phyloP scores from a whole-genome alignment of 2,797 vertebrate species.

The Graptemys geographica region DNA sequence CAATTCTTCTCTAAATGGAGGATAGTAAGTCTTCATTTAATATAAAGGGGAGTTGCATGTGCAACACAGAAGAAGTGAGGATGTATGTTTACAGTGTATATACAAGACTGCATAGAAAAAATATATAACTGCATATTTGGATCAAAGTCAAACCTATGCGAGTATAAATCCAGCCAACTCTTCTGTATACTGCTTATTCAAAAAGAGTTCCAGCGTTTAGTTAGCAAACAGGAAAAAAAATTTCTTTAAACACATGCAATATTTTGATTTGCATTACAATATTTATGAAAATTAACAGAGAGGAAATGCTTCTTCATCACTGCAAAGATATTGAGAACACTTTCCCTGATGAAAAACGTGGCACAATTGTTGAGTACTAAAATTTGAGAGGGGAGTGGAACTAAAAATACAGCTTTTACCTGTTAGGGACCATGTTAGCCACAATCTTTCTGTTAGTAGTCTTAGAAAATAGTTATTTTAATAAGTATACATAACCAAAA shows the following conservation, averaged over 20 bases:
- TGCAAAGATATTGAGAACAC: not conserved
- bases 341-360: not conserved
- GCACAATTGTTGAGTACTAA: not conserved
- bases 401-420: not conserved
- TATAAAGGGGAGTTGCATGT: not conserved
- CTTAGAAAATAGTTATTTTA: not conserved
- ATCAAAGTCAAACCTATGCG: not conserved
- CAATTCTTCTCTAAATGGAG: no score
- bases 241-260: not conserved
- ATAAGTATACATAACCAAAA: not conserved
- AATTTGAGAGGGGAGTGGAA: not conserved
- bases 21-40: rapidly evolving
- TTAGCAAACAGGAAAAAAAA: not conserved
- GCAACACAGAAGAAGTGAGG: not conserved
- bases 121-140: no score
- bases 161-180: rapidly evolving
- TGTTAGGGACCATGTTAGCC: not conserved
- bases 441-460: not conserved
- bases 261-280: not conserved
- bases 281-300: not conserved
- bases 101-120: not conserved
- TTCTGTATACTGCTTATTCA: not conserved
- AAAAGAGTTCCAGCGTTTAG: not conserved
- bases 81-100: not conserved
- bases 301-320: not conserved